A percentile compares a stretch with the other conserved stretches of the same genome.
Evolutionary conservation across 35 echinoderm and acorn worm species (phyloP).

Genomic region (Ptychodera flava): DNA sequence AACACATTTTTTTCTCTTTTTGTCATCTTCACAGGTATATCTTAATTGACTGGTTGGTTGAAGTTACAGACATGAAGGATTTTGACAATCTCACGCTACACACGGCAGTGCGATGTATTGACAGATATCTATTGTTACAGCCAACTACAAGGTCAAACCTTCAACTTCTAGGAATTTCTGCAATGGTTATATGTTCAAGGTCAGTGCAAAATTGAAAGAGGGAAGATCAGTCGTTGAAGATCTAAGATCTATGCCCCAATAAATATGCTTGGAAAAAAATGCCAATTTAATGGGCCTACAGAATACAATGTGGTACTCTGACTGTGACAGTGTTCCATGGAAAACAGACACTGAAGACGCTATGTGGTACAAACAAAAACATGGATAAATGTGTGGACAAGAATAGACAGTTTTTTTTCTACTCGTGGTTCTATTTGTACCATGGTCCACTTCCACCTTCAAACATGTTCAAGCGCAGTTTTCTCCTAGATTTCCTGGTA

Average conservation of each 20-base stretch:
- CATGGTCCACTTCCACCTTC: no score
- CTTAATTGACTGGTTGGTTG: conserved; percentile 88
- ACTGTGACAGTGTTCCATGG: no score
- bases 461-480: no score
- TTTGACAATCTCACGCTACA: conserved; percentile 69
- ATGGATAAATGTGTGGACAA: no score
- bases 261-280: neutral
- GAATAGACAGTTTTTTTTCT: no score
- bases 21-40: conserved; percentile 58
- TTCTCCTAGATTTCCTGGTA: no score
- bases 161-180: conserved; percentile 81
- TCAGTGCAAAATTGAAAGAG: conserved; percentile 15
- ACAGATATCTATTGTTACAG: conserved; percentile 63
- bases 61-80: conserved; percentile 79
- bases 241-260: no score
- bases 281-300: no score
- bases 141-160: conserved; percentile 56
- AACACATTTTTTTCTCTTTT: neutral
- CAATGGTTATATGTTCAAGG: conserved; percentile 90
- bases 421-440: no score
- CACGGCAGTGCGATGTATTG: conserved; percentile 60
- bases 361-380: no score
- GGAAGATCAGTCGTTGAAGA: neutral
- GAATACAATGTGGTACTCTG: no score
- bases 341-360: no score